Evolutionary conservation across 2,888 invertebrate genomes (phyloP).

Genomic region (Hecatera dysodea): DNA sequence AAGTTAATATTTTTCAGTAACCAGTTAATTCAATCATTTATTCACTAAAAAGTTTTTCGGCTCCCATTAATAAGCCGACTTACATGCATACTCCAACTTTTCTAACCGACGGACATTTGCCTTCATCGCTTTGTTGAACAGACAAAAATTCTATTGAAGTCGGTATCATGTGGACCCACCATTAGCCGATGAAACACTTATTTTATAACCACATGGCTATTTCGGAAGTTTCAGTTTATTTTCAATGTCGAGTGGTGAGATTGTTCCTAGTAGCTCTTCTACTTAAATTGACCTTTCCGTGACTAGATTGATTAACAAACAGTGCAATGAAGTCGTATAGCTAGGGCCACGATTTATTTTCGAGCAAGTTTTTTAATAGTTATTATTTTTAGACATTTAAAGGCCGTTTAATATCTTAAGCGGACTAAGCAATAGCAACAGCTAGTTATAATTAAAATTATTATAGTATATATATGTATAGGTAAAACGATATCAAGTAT

Average conservation of each 20-base stretch:
- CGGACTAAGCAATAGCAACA: background rate
- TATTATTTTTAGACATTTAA: no score
- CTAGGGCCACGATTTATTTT: no score
- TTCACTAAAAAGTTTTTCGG: no score
- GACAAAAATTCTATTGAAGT: no score
- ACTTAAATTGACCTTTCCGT: background rate
- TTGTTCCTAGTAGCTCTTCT: background rate
- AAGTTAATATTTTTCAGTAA: no score
- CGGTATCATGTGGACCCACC: no score
- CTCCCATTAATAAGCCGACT: no score
- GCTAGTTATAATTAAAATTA: background rate
- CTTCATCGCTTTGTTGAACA: no score
- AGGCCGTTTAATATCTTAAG: background rate
- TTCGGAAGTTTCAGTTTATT: slow-evolving; percentile 17
- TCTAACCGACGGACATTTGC: no score
- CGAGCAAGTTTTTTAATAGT: background rate
- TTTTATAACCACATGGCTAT: slow-evolving; percentile 35
- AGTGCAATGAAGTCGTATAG: background rate
- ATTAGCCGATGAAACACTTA: slow-evolving; percentile 16
- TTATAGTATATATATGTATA: no score
- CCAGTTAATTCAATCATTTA: no score
- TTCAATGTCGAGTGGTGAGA: slow-evolving; percentile 3
- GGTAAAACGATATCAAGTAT: slow-evolving; percentile 14
- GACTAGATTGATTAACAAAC: background rate
- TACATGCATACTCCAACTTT: no score